A percentile compares a stretch with the other conserved stretches of the same genome.
Evolutionary conservation across 2,888 invertebrate species (phyloP).

Genomic region (Orthonychiurus folsomi): DNA sequence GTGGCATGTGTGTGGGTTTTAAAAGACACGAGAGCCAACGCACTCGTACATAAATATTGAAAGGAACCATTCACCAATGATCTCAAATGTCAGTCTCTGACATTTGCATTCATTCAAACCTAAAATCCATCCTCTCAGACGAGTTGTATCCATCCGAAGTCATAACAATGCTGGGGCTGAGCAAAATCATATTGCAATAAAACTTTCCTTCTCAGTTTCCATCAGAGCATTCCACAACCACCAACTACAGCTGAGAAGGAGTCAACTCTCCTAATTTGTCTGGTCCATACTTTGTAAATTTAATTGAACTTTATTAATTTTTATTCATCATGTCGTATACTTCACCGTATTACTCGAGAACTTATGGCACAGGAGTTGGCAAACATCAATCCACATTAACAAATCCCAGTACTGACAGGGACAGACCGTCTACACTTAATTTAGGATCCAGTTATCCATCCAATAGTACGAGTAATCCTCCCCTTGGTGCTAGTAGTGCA

Average conservation of each 20-base stretch:
- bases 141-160: no score
- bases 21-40: background rate
- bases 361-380: slow-evolving; percentile 13
- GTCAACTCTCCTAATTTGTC: no score
- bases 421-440: background rate
- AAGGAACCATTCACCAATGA: slow-evolving; percentile 21
- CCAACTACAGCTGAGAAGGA: background rate
- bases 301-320: background rate
- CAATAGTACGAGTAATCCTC: slow-evolving; percentile 6
- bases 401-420: background rate
- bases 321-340: slow-evolving; percentile 17
- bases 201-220: slow-evolving; percentile 14
- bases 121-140: background rate
- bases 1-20: slow-evolving; percentile 1
- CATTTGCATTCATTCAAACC: slow-evolving; percentile 22
- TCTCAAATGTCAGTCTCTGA: slow-evolving; percentile 39
- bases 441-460: slow-evolving; percentile 1
- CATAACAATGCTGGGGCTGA: no score
- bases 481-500: background rate
- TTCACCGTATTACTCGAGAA: slow-evolving; percentile 23
- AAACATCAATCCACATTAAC: background rate
- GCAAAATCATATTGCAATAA: background rate
- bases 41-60: slow-evolving; percentile 2
- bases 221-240: background rate
- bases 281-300: background rate